Evolutionary conservation across 2,113 vertebrate species (phyloP).

Genomic region (Corapipo altera): DNA sequence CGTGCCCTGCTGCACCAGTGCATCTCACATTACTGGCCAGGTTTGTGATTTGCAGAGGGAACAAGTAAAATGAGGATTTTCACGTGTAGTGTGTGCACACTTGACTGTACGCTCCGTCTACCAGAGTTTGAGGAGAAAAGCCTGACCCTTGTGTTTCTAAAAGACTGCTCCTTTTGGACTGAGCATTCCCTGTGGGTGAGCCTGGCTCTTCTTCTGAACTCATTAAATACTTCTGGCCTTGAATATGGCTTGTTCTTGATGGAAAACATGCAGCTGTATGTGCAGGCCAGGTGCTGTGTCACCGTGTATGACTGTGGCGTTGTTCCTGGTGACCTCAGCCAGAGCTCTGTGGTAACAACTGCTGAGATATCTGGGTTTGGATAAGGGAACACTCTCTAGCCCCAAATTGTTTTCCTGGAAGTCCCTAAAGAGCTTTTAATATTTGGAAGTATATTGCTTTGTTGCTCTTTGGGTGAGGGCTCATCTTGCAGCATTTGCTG

Average conservation of each 20-base stretch:
- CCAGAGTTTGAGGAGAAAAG: neutral
- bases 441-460: neutral
- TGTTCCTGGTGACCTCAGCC: neutral
- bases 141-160: neutral
- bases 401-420: neutral
- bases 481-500: neutral
- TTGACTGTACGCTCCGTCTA: fast-evolving
- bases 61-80: neutral
- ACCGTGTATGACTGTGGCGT: fast-evolving
- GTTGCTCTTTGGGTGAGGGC: neutral
- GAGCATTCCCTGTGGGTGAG: neutral
- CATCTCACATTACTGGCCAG: neutral
- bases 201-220: neutral
- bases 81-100: fast-evolving
- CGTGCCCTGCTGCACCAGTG: neutral
- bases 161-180: neutral
- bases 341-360: fast-evolving
- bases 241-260: neutral
- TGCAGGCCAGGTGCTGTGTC: neutral
- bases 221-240: neutral
- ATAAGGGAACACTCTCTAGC: fast-evolving
- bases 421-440: neutral
- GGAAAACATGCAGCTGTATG: neutral
- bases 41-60: neutral
- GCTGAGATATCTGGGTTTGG: neutral